These are phyloP conservation scores for Poecilobothrus nobilitatus DNA, from an alignment of 2,888 invertebrate genomes.

Conservation along the genomic window DNA sequence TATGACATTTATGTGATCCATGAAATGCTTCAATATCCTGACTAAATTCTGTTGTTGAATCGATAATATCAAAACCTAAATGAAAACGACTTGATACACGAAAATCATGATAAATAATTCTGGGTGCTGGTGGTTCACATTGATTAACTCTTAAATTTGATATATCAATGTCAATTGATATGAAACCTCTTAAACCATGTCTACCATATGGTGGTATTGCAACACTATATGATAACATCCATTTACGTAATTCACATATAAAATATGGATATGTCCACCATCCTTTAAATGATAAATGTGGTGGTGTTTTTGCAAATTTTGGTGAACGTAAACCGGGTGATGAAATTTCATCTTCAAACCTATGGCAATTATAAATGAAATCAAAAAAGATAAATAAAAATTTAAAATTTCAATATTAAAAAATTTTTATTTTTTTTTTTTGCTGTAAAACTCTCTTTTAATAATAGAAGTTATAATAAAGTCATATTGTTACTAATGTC, in stretches of 20 bases:
- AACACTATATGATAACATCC: slow-evolving; percentile 81
- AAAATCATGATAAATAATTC: slow-evolving; percentile 31
- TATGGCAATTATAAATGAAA: slow-evolving; percentile 24
- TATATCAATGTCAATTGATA: slow-evolving; percentile 72
- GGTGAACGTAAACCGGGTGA: slow-evolving; percentile 51
- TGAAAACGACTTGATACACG: slow-evolving; percentile 17
- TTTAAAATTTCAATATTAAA: background rate
- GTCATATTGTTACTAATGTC: too few species aligned
- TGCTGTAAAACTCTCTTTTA: too few species aligned
- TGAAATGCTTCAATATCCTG: slow-evolving; percentile 70
- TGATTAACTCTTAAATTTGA: slow-evolving; percentile 76
- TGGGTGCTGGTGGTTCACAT: slow-evolving; percentile 53
- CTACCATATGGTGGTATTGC: slow-evolving; percentile 50
- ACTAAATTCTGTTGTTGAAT: slow-evolving; percentile 31
- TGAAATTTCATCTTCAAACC: slow-evolving; percentile 54
- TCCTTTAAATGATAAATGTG: slow-evolving; percentile 56
- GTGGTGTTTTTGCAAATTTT: slow-evolving; percentile 55
- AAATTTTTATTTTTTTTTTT: too few species aligned
- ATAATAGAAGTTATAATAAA: too few species aligned
- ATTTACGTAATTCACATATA: slow-evolving; percentile 66
- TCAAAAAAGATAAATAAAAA: background rate
- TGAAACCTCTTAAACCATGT: slow-evolving; percentile 51
- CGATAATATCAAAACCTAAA: slow-evolving; percentile 11
- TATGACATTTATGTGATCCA: slow-evolving; percentile 85
- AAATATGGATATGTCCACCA: slow-evolving; percentile 89